These are phyloP conservation scores for Paedocypris micromegethes DNA, from an alignment of 2,797 vertebrate genomes.

Conservation along the genomic window DNA sequence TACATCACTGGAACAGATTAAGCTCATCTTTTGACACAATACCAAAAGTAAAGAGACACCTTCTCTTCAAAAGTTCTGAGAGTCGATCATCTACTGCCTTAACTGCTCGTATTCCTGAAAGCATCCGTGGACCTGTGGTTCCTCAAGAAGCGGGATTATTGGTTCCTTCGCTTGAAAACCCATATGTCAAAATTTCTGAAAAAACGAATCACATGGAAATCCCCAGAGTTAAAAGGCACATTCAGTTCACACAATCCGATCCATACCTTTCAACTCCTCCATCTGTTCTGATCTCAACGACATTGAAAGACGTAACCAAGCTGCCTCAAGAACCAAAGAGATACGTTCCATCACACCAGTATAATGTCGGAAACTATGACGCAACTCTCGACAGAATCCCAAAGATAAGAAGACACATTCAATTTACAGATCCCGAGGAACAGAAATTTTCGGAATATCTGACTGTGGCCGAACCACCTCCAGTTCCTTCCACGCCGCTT, in stretches of 20 bases:
- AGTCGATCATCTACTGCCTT: too few relatives aligned
- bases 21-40: constrained; percentile 1
- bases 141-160: too few relatives aligned
- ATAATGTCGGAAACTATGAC: neutral
- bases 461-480: constrained; percentile 41
- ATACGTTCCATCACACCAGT: neutral
- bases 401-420: constrained; percentile 32
- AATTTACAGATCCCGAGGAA: constrained; percentile 10
- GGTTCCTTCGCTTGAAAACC: too few relatives aligned
- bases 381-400: constrained; percentile 5
- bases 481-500: constrained; percentile 42
- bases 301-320: neutral
- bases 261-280: neutral
- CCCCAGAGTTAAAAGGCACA: constrained; percentile 27
- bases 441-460: neutral
- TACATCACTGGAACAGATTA: too few relatives aligned
- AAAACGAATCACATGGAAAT: neutral
- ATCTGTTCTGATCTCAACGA: neutral
- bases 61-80: constrained; percentile 23
- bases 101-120: too few relatives aligned
- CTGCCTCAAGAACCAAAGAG: neutral
- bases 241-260: constrained; percentile 27
- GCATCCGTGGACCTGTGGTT: too few relatives aligned
- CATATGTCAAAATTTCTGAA: too few relatives aligned
- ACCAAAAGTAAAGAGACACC: constrained; percentile 27